A percentile compares a stretch with the other conserved stretches of the same genome.
These are phyloP conservation scores for Helostoma temminkii DNA, from an alignment of 2,797 vertebrate species.

Conservation along the genomic window DNA sequence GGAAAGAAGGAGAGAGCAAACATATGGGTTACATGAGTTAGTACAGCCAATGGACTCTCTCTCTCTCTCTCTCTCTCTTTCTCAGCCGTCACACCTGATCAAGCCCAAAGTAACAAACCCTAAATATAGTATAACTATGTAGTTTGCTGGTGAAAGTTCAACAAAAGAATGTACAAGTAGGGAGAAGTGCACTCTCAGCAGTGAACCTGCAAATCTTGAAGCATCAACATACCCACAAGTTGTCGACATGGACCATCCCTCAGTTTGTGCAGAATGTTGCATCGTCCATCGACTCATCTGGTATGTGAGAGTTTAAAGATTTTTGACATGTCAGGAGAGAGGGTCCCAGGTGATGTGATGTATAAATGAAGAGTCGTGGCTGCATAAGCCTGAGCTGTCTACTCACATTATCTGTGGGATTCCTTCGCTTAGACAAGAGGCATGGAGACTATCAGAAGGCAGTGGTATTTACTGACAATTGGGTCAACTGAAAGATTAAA, in stretches of 20 bases:
- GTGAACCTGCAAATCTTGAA: neutral
- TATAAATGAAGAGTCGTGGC: slow-evolving; percentile 71
- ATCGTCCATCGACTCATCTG: slow-evolving; percentile 18
- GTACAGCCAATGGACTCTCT: slow-evolving; percentile 24
- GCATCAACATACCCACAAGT: slow-evolving; percentile 21
- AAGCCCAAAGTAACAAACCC: slow-evolving; percentile 19
- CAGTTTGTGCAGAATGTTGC: slow-evolving; percentile 44
- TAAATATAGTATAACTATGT: slow-evolving; percentile 12
- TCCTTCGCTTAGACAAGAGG: slow-evolving; percentile 31
- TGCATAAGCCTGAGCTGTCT: slow-evolving; percentile 61
- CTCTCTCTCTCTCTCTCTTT: no score
- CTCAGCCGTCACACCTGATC: no score
- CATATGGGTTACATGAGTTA: slow-evolving; percentile 19
- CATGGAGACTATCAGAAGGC: slow-evolving; percentile 50
- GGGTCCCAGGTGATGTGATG: slow-evolving; percentile 45
- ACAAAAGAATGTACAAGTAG: slow-evolving; percentile 1
- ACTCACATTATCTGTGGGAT: slow-evolving; percentile 50
- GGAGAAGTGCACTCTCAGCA: neutral
- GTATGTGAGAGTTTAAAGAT: slow-evolving; percentile 33
- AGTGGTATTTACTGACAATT: slow-evolving; percentile 25
- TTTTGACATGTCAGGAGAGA: slow-evolving; percentile 55
- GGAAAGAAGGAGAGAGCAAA: slow-evolving; percentile 21
- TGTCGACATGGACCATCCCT: slow-evolving; percentile 4
- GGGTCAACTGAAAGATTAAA: slow-evolving; percentile 31
- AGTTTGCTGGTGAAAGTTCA: slow-evolving; percentile 10